Percentiles rank a stretch among this genome's conserved stretches.
These are phyloP conservation scores for Lutraria lutraria DNA, from an alignment of 2,888 invertebrate species.

Conservation along the genomic window DNA sequence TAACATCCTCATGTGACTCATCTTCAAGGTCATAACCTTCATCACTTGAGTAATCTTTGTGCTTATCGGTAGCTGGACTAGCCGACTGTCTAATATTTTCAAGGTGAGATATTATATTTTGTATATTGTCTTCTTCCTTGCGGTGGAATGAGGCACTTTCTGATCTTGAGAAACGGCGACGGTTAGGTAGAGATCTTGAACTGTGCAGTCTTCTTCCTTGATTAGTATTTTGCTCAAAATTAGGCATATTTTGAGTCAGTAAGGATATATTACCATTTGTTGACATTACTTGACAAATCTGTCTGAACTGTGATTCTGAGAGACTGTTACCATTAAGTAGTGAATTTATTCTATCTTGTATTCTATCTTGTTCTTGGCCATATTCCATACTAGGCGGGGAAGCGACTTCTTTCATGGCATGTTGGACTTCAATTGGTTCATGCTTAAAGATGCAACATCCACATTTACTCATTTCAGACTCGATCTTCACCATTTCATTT, in stretches of 20 bases:
- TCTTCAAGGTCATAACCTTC: not conserved
- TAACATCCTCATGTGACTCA: not conserved
- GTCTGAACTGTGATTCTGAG: not conserved
- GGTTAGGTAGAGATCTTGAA: not conserved
- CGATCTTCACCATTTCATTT: not conserved
- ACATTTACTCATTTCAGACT: not conserved
- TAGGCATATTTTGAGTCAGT: constrained; percentile 9
- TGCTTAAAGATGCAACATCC: constrained; percentile 19
- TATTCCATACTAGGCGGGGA: too few relatives aligned
- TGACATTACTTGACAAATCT: not conserved
- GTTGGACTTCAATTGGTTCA: not conserved
- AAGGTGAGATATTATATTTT: not conserved
- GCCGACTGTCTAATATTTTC: too few relatives aligned
- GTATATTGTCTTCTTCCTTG: not conserved
- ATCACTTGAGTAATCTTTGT: not conserved
- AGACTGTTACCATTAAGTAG: not conserved
- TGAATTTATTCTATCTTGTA: not conserved
- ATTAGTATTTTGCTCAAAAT: not conserved
- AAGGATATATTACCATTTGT: not conserved
- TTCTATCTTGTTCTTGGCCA: not conserved
- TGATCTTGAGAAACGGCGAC: not conserved
- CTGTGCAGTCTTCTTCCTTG: not conserved
- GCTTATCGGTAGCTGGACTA: not conserved
- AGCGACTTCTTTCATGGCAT: not conserved
- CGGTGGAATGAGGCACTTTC: not conserved